phyloP scores from a whole-genome alignment of 2,888 invertebrate genomes.

The Tiliacea citrago region DNA sequence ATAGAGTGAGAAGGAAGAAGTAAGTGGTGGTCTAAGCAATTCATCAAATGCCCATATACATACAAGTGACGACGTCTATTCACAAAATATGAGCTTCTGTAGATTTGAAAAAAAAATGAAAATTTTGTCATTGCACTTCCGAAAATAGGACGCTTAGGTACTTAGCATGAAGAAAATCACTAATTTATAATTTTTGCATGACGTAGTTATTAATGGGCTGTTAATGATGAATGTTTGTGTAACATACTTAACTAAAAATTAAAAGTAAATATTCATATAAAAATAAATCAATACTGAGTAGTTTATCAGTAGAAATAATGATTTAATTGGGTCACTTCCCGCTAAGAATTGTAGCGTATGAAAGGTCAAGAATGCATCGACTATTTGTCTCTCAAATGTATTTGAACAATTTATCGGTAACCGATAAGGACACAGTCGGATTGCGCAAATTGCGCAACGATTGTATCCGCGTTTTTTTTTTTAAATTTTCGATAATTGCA shows the following conservation, averaged over 20 bases:
- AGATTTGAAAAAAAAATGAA: background rate
- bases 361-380: conserved; percentile 73
- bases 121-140: background rate
- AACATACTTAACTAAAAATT: background rate
- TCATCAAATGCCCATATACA: background rate
- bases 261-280: background rate
- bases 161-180: background rate
- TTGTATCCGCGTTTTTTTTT: too few relatives aligned
- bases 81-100: background rate
- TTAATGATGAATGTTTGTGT: background rate
- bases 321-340: conserved; percentile 71
- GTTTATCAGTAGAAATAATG: conserved; percentile 3
- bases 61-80: background rate
- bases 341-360: conserved; percentile 58
- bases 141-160: background rate
- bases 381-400: conserved; percentile 42
- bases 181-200: background rate
- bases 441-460: conserved; percentile 28
- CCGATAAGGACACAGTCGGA: conserved; percentile 24
- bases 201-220: background rate
- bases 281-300: conserved; percentile 11
- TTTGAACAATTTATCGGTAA: conserved; percentile 48
- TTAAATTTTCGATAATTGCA: too few relatives aligned
- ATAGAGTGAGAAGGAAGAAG: too few relatives aligned
- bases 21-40: background rate